Percentiles rank a stretch among this genome's conserved stretches.
Conservation (phyloP, 2,113 vertebrate species). For the Atractosteus spatula region DNA sequence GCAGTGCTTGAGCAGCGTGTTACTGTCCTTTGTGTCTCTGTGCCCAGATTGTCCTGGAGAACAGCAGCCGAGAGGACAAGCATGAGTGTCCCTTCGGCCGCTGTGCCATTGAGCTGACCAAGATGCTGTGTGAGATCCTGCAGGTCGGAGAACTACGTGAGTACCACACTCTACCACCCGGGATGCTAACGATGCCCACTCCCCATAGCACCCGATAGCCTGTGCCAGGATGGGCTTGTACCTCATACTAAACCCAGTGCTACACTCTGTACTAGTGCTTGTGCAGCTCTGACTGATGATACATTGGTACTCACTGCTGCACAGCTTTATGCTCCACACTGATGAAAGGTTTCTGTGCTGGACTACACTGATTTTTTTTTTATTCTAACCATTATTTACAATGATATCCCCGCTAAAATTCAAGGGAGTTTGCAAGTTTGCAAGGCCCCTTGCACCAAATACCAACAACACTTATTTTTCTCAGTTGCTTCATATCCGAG, state of each 20-base stretch:
- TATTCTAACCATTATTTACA: no score
- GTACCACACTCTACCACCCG: constrained; percentile 41
- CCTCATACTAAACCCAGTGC: not conserved
- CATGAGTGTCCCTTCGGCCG: constrained; percentile 97
- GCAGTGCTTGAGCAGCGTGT: not conserved
- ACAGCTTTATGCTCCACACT: no score
- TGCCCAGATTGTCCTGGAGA: constrained; percentile 89
- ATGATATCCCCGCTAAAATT: no score
- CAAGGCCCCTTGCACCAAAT: no score
- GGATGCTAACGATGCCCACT: constrained; percentile 4
- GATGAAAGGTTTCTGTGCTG: no score
- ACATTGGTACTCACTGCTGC: no score
- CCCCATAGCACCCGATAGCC: not conserved
- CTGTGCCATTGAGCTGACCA: constrained; percentile 93
- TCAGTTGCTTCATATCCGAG: no score
- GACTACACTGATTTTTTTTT: no score
- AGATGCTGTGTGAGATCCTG: constrained; percentile 92
- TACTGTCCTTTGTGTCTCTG: not conserved
- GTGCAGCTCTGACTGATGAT: constrained; percentile 9
- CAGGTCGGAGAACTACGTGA: constrained; percentile 97
- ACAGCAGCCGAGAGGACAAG: constrained; percentile 95
- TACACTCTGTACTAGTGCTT: not conserved
- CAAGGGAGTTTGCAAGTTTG: no score
- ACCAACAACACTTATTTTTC: no score
- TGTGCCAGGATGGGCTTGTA: not conserved